phyloP scores from a whole-genome alignment of 2,797 vertebrate species.

The Galaxias olidus region DNA sequence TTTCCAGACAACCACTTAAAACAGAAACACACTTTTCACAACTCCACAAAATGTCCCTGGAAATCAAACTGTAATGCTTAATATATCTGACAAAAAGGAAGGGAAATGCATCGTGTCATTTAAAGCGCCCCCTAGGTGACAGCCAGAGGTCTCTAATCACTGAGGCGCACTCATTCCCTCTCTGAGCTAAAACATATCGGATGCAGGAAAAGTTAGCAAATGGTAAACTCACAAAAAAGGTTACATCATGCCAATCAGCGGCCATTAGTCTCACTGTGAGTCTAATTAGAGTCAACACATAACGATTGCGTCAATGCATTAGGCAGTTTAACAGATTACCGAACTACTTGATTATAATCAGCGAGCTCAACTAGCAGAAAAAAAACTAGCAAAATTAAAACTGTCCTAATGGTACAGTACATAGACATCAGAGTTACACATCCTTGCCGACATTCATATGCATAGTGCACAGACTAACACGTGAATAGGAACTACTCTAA shows the following conservation, averaged over 20 bases:
- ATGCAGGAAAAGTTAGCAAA: slow-evolving; percentile 3
- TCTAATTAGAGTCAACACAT: slow-evolving; percentile 7
- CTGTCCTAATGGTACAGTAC: too few species aligned
- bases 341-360: neutral
- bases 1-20: neutral
- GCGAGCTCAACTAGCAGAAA: too few species aligned
- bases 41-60: neutral
- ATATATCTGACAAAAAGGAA: neutral
- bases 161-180: too few species aligned
- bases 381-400: too few species aligned
- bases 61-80: slow-evolving; percentile 1
- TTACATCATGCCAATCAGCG: neutral
- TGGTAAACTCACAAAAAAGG: neutral
- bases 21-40: neutral
- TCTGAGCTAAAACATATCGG: neutral
- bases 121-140: neutral
- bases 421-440: neutral
- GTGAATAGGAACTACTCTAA: slow-evolving; percentile 5
- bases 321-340: neutral
- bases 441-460: slow-evolving; percentile 7
- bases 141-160: neutral
- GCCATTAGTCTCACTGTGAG: neutral
- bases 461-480: slow-evolving; percentile 3
- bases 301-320: neutral
- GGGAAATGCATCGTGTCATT: neutral